These are phyloP conservation scores for Actias luna DNA, from an alignment of 2,888 invertebrate genomes.

Conservation along the genomic window DNA sequence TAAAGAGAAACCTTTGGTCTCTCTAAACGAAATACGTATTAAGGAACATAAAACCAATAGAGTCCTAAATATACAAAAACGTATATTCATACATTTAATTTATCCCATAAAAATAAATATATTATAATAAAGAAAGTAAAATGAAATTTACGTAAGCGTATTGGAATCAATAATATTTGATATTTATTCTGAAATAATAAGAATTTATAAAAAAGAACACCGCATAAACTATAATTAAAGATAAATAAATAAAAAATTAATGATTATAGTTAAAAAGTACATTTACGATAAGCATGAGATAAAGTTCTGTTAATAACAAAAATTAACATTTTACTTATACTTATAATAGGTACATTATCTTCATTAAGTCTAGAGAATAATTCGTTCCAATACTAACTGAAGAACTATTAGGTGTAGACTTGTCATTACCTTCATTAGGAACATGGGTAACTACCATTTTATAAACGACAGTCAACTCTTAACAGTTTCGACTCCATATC, in stretches of 20 bases:
- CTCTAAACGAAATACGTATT: constrained; percentile 70
- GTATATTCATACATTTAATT: too few relatives aligned
- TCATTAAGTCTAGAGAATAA: neutral
- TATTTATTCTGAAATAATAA: neutral
- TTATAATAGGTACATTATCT: neutral
- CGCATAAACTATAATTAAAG: neutral
- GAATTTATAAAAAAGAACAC: neutral
- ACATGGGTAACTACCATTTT: neutral
- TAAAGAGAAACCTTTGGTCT: constrained; percentile 80
- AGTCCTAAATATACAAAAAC: neutral
- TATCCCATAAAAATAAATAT: too few relatives aligned
- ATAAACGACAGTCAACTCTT: neutral
- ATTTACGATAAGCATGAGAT: neutral
- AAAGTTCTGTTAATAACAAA: neutral
- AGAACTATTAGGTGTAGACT: neutral
- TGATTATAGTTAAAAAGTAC: neutral
- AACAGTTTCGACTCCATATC: constrained; percentile 24
- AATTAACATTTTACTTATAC: too few relatives aligned
- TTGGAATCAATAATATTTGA: neutral
- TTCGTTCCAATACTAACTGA: neutral
- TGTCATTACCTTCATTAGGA: neutral
- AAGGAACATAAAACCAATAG: constrained; percentile 40
- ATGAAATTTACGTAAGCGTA: too few relatives aligned
- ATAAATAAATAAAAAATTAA: too few relatives aligned
- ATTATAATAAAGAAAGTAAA: too few relatives aligned